phyloP scores from a whole-genome alignment of 2,113 vertebrate genomes.

The Candoia aspera region DNA sequence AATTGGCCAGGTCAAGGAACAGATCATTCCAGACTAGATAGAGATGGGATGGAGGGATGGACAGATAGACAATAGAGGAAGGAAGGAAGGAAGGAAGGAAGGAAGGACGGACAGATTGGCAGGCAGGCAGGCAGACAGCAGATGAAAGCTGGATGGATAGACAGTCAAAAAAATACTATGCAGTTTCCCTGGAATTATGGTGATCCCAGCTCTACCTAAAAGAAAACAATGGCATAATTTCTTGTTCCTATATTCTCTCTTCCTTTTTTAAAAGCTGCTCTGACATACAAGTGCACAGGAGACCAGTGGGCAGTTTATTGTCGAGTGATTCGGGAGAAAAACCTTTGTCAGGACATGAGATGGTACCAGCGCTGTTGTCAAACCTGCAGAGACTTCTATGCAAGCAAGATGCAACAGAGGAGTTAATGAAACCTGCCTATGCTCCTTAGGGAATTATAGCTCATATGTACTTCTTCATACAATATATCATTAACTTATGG shows the following conservation, averaged over 20 bases:
- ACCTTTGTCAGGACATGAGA: constrained; percentile 94
- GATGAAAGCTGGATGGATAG: background rate
- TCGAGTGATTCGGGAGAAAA: constrained; percentile 89
- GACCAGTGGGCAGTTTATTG: constrained; percentile 98
- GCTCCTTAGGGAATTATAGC: constrained; percentile 60
- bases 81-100: too few relatives aligned
- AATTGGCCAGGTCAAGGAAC: background rate
- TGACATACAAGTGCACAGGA: constrained; percentile 92
- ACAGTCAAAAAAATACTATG: background rate
- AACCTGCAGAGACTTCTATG: constrained; percentile 96
- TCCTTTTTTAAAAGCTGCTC: constrained; percentile 79
- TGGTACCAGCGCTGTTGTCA: constrained; percentile 98
- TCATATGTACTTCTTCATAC: constrained; percentile 47
- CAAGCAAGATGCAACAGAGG: constrained; percentile 85
- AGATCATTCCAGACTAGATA: background rate
- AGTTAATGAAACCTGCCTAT: constrained; percentile 67
- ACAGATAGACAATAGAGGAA: background rate
- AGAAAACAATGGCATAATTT: background rate
- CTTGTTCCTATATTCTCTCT: constrained; percentile 34
- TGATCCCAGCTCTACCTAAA: background rate
- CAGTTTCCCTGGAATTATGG: background rate
- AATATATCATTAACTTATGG: constrained; percentile 21
- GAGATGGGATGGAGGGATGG: background rate
- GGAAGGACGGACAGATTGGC: background rate
- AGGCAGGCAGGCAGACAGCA: background rate